A percentile compares a stretch with the other conserved stretches of the same genome.
Evolutionary conservation across 2,888 invertebrate species (phyloP).

Genomic region (Aplocera efformata): DNA sequence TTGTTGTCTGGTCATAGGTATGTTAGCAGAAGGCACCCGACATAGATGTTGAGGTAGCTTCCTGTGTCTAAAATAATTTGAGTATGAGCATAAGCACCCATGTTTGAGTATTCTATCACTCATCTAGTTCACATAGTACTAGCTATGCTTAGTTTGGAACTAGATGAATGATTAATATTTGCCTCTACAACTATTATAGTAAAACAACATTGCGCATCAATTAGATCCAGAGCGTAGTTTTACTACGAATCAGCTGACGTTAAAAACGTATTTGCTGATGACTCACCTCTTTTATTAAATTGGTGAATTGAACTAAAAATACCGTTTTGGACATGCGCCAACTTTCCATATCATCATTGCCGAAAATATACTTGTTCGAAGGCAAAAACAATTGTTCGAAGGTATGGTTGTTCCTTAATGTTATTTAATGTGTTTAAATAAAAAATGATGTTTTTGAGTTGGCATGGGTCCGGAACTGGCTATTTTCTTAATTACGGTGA

Average conservation of each 20-base stretch:
- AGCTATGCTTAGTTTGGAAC: too few species aligned
- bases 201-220: too few species aligned
- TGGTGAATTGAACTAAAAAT: conserved; percentile 4
- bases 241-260: background rate
- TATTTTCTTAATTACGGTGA: background rate
- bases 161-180: too few species aligned
- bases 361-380: conserved; percentile 7
- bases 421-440: conserved; percentile 7
- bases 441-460: conserved; percentile 9
- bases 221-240: too few species aligned
- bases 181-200: too few species aligned
- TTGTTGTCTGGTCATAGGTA: too few species aligned
- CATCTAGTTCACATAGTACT: too few species aligned
- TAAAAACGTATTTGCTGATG: conserved; percentile 1
- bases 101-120: too few species aligned
- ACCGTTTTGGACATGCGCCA: conserved; percentile 9
- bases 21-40: too few species aligned
- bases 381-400: conserved; percentile 6
- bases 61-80: too few species aligned
- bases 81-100: too few species aligned
- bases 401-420: conserved; percentile 1
- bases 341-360: conserved; percentile 9
- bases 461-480: background rate
- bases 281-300: conserved; percentile 1
- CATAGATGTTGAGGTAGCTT: too few species aligned